phyloP scores from a whole-genome alignment of 1,140 invertebrate species.

The Cherax destructor region DNA sequence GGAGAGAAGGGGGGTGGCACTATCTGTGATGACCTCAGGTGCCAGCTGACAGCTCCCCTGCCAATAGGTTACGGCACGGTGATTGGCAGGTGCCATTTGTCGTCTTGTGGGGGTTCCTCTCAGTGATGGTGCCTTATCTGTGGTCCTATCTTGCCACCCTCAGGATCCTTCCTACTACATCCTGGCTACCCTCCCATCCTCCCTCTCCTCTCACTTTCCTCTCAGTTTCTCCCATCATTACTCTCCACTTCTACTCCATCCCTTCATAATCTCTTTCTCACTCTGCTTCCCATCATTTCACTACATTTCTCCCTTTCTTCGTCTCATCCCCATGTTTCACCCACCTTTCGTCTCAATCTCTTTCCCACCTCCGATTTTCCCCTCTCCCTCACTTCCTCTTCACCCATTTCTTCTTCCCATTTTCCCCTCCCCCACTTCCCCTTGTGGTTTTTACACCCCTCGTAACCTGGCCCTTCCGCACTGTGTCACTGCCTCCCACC shows the following conservation, averaged over 20 bases:
- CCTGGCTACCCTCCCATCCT: neutral
- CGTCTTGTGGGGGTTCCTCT: neutral
- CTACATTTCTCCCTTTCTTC: no score
- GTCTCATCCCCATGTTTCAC: neutral
- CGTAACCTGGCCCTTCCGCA: no score
- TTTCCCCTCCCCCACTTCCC: neutral
- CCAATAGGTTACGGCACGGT: conserved; percentile 14
- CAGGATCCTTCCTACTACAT: neutral
- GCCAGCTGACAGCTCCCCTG: neutral
- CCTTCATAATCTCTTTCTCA: no score
- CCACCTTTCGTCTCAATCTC: neutral
- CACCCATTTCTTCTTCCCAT: neutral
- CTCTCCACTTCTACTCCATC: no score
- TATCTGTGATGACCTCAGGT: conserved; percentile 1
- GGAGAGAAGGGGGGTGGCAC: neutral
- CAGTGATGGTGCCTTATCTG: conserved; percentile 4
- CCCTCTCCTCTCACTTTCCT: neutral
- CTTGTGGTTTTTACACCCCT: no score
- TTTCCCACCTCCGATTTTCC: neutral
- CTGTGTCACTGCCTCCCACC: no score
- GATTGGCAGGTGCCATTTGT: conserved; percentile 39
- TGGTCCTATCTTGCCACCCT: neutral
- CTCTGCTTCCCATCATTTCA: no score
- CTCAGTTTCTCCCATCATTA: no score
- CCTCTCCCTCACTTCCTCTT: neutral